Conservation (phyloP, 2,113 vertebrate genomes). For the Ia io region DNA sequence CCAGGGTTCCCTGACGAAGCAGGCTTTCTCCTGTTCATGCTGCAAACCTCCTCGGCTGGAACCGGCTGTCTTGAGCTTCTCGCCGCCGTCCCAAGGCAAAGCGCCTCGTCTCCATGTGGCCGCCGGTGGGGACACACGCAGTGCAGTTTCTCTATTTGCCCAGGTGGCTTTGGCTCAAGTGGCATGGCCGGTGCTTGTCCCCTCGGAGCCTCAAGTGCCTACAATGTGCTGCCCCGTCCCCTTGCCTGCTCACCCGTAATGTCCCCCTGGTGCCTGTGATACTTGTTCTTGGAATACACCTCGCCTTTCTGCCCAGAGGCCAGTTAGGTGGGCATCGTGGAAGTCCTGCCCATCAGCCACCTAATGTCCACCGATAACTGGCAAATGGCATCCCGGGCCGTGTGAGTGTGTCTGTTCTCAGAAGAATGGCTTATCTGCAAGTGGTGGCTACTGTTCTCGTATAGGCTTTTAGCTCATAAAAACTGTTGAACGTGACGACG, state of each 20-base stretch:
- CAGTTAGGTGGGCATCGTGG: not conserved
- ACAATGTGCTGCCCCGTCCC: accelerated
- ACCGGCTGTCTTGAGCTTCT: slow-evolving; percentile 14
- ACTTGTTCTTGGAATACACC: not conserved
- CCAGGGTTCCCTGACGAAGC: not conserved
- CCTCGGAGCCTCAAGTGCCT: slow-evolving; percentile 79
- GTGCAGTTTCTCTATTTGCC: not conserved
- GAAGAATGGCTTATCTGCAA: slow-evolving; percentile 14
- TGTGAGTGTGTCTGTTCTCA: not conserved
- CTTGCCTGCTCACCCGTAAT: not conserved
- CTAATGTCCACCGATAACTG: not conserved
- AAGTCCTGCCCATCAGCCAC: not conserved
- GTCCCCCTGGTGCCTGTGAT: not conserved
- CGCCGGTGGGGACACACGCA: not conserved
- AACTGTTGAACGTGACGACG: not conserved
- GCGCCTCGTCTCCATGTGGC: not conserved
- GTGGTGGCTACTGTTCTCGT: slow-evolving; percentile 5
- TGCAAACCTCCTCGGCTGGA: not conserved
- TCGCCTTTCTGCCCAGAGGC: not conserved
- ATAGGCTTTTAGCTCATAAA: slow-evolving; percentile 42
- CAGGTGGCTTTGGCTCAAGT: slow-evolving; percentile 55
- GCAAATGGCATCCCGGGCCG: not conserved
- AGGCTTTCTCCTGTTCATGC: not conserved
- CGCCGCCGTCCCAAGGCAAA: slow-evolving; percentile 4
- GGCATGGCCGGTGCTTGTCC: slow-evolving; percentile 44